Percentiles rank a stretch among this genome's conserved stretches.
These are phyloP conservation scores for Limnodromus scolopaceus DNA, from an alignment of 2,797 vertebrate species.

Conservation along the genomic window DNA sequence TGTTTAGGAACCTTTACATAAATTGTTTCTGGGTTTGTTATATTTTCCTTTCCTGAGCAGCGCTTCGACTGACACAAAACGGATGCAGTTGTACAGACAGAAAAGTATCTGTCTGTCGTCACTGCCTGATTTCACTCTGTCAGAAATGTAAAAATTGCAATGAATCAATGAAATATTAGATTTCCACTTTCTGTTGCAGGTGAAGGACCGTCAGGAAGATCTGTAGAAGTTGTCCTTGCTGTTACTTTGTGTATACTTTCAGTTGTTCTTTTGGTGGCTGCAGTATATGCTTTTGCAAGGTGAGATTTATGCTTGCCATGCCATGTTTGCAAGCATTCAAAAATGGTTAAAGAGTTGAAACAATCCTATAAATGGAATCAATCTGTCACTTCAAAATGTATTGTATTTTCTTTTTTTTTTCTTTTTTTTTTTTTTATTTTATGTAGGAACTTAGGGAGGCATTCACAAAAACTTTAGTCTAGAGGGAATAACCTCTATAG, in stretches of 20 bases:
- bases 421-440: not conserved
- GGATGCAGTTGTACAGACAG: not conserved
- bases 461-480: not conserved
- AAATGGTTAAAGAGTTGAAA: not conserved
- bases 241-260: constrained; percentile 92
- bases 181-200: constrained; percentile 75
- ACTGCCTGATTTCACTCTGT: not conserved
- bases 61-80: not conserved
- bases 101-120: not conserved
- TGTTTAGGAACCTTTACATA: not conserved
- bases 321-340: not conserved
- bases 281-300: constrained; percentile 92
- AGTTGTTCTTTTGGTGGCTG: constrained; percentile 88
- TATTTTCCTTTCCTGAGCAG: not conserved
- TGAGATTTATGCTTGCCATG: constrained; percentile 68
- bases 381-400: not conserved
- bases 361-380: not conserved
- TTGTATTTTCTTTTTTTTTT: not conserved
- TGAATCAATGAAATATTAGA: not conserved
- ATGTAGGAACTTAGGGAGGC: not conserved
- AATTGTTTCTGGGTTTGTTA: not conserved
- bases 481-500: not conserved
- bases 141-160: not conserved
- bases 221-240: constrained; percentile 93
- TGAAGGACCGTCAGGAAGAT: constrained; percentile 85